Base-by-base conservation (phyloP, 2,888 invertebrate species). In the Piscicola geometra region DNA sequence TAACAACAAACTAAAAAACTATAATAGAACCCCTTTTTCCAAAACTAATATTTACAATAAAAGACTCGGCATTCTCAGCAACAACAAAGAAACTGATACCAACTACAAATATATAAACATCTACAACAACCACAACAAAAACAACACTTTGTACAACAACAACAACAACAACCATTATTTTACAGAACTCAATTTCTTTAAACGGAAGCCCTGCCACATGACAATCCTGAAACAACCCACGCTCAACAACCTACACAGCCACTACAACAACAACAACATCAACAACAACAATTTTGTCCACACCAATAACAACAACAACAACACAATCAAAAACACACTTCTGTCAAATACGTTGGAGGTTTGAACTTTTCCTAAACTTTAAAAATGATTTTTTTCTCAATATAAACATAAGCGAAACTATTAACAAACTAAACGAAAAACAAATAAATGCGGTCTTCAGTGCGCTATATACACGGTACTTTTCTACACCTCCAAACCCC, bases 181-280 rank as follows among this genome's bases (percentile, higher is more conserved):
- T n/a, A n/a, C n/a, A n/a, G n/a, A n/a, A n/a, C n/a, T n/a, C n/a
- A n/a, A n/a, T n/a, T n/a, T n/a, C n/a, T n/a, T n/a, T n/a, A 41
- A 41, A 41, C 60, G n/a, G 12, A 56, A 56, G 60, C 21, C 21
- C 5, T 25, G 3, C 21, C 5, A 56, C 60, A 25, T 25, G n/a
- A 56, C 60, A 5, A 56, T 56, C 5, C n/a, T 56, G 60, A 56
- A 56, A 21, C 60, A 56, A 25, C 60, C 60, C 21, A 56, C 60
- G 3, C 25, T 25, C 60, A 56, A 21, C 60, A 56, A 56, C 60
- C 60, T 56, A 5, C 9, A 56, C 60, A 56, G n/a, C 60, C 5
- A 18, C 5, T 18, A 25, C 21, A 56, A 56, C 60, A 18, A 21
- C 60, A 56, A 56, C 67, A 67, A 67, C 67, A 67, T 35, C 28